Conservation (phyloP, 2,888 invertebrate species). For the Euzetes globulus region DNA sequence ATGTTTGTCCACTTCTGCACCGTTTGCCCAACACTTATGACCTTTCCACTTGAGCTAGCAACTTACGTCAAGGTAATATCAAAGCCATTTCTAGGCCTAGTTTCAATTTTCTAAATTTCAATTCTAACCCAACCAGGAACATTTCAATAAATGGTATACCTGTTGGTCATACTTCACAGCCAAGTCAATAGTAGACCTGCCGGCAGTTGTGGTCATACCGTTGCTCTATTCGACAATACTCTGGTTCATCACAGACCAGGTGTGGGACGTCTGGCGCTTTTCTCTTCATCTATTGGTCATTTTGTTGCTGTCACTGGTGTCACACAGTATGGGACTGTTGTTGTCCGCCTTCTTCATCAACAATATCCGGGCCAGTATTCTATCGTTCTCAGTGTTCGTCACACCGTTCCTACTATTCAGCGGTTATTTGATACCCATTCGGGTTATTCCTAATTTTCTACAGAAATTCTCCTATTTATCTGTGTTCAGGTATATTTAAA, state of each 20-base stretch:
- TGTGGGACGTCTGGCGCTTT: slow-evolving; percentile 24
- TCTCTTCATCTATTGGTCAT: slow-evolving; percentile 4
- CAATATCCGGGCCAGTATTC: slow-evolving; percentile 24
- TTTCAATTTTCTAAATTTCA: too few species aligned
- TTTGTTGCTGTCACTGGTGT: neutral
- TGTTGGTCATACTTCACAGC: slow-evolving; percentile 31
- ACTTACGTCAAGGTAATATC: slow-evolving; percentile 27
- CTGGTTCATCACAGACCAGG: slow-evolving; percentile 14
- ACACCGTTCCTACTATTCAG: slow-evolving; percentile 30
- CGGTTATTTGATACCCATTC: slow-evolving; percentile 29
- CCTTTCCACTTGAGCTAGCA: slow-evolving; percentile 27
- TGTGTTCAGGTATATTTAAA: slow-evolving; percentile 3
- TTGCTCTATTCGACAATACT: slow-evolving; percentile 21
- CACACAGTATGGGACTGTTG: slow-evolving; percentile 27
- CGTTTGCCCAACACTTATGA: slow-evolving; percentile 28
- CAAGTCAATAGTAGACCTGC: slow-evolving; percentile 29
- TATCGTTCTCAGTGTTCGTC: slow-evolving; percentile 16
- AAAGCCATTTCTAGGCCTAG: too few species aligned
- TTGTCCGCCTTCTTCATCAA: slow-evolving; percentile 28
- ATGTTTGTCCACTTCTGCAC: slow-evolving; percentile 29
- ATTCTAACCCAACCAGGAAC: slow-evolving; percentile 12
- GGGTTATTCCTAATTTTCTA: slow-evolving; percentile 11
- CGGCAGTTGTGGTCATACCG: slow-evolving; percentile 18
- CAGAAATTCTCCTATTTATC: slow-evolving; percentile 31
- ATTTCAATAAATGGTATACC: slow-evolving; percentile 33